These are phyloP conservation scores for Equus quagga DNA, from an alignment of 2,113 vertebrate genomes.

Conservation along the genomic window DNA sequence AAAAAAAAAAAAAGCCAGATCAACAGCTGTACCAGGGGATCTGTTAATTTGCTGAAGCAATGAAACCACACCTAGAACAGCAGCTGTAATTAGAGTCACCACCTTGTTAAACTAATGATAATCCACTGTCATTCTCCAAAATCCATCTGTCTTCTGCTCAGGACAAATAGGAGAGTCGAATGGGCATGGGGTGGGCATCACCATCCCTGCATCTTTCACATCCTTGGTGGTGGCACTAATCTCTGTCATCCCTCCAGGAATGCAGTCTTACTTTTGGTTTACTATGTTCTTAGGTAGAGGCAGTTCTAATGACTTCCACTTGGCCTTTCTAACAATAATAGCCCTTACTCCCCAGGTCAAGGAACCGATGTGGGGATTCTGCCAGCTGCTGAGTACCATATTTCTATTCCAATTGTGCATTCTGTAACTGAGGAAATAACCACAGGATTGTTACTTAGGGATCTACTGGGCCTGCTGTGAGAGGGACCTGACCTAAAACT, in stretches of 20 bases:
- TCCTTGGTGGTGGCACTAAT: background rate
- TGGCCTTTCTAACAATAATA: background rate
- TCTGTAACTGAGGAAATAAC: background rate
- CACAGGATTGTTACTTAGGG: background rate
- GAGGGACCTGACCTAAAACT: background rate
- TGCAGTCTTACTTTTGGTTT: background rate
- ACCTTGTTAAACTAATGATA: background rate
- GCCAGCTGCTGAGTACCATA: too few species aligned
- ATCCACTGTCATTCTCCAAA: background rate
- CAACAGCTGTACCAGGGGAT: background rate
- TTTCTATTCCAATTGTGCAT: background rate
- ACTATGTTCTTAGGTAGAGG: background rate
- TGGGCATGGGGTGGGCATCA: background rate
- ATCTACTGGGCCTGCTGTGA: background rate
- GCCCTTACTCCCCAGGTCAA: background rate
- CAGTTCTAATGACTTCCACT: background rate
- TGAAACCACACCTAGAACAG: background rate
- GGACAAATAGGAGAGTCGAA: background rate
- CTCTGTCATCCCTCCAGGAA: background rate
- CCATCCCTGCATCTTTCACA: background rate
- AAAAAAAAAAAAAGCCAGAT: background rate
- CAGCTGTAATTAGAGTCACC: background rate
- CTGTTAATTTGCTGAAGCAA: background rate
- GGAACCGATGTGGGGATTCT: background rate
- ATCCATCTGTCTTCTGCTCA: background rate